These are phyloP conservation scores for Macaria liturata DNA, from an alignment of 2,888 invertebrate genomes.

Conservation along the genomic window DNA sequence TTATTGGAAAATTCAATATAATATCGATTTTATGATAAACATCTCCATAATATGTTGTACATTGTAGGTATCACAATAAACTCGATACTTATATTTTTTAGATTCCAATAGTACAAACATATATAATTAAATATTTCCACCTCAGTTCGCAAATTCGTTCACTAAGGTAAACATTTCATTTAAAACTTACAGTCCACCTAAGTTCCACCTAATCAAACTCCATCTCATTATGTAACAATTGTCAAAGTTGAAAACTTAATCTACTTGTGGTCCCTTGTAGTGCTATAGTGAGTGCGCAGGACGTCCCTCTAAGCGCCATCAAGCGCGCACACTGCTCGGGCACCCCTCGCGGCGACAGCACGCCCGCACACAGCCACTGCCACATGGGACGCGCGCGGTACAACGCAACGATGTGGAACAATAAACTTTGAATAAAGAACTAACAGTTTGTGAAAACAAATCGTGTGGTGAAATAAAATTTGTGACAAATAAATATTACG, in stretches of 20 bases:
- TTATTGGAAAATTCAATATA: too few species aligned
- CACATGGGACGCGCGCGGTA: slow-evolving; percentile 62
- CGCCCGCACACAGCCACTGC: slow-evolving; percentile 51
- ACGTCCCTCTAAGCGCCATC: slow-evolving; percentile 72
- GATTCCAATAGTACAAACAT: too few species aligned
- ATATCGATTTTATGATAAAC: too few species aligned
- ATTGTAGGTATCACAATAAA: too few species aligned
- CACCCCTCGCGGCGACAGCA: slow-evolving; percentile 49
- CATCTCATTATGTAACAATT: slow-evolving; percentile 79
- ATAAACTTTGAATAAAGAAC: slow-evolving; percentile 38
- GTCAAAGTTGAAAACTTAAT: slow-evolving; percentile 82
- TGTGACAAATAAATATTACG: slow-evolving; percentile 42
- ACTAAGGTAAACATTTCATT: too few species aligned
- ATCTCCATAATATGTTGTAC: too few species aligned
- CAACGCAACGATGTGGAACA: slow-evolving; percentile 52
- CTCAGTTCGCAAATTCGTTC: too few species aligned
- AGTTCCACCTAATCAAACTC: slow-evolving; percentile 70
- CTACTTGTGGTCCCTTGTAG: slow-evolving; percentile 76
- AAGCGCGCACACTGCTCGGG: slow-evolving; percentile 74
- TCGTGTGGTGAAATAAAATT: slow-evolving; percentile 34
- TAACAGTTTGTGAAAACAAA: slow-evolving; percentile 22
- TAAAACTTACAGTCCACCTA: slow-evolving; percentile 63
- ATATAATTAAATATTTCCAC: too few species aligned
- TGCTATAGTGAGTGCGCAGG: slow-evolving; percentile 72
- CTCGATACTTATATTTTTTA: too few species aligned